These are phyloP conservation scores for Lineus longissimus DNA, from an alignment of 1,140 invertebrate species.

Conservation along the genomic window DNA sequence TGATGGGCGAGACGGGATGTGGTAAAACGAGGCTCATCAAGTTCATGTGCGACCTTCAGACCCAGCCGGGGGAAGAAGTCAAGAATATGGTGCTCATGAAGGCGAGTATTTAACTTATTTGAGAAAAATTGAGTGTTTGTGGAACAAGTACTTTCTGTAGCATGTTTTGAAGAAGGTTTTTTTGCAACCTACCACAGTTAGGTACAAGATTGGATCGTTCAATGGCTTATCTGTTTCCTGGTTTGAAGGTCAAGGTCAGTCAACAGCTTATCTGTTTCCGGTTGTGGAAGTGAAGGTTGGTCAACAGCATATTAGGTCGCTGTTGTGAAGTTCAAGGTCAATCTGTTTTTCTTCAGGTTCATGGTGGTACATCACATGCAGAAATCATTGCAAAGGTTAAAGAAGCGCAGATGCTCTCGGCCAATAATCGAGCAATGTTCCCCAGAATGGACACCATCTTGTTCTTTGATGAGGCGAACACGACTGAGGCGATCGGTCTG, in stretches of 20 bases:
- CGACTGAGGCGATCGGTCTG: conserved; percentile 45
- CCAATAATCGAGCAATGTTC: conserved; percentile 23
- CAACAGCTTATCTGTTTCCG: too few relatives aligned
- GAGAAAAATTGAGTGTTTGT: too few relatives aligned
- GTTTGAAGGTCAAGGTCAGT: too few relatives aligned
- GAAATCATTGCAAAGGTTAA: conserved; percentile 38
- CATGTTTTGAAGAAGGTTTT: too few relatives aligned
- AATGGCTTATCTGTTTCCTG: too few relatives aligned
- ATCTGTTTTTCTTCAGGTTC: conserved; percentile 29
- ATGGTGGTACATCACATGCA: conserved; percentile 39
- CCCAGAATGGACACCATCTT: conserved; percentile 39
- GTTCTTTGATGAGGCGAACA: conserved; percentile 53
- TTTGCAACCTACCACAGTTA: too few relatives aligned
- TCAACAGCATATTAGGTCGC: too few relatives aligned
- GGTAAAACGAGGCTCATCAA: conserved; percentile 47
- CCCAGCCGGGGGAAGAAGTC: conserved; percentile 25
- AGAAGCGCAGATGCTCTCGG: conserved; percentile 32
- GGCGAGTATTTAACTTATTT: conserved; percentile 23
- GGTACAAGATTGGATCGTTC: too few relatives aligned
- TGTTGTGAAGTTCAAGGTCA: too few relatives aligned
- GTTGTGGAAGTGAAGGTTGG: too few relatives aligned
- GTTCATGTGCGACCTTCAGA: conserved; percentile 40
- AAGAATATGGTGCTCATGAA: conserved; percentile 44
- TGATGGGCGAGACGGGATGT: conserved; percentile 53
- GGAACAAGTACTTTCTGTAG: too few relatives aligned